Evolutionary conservation across 2,888 invertebrate species (phyloP).

Genomic region (Drosophila lacicola): DNA sequence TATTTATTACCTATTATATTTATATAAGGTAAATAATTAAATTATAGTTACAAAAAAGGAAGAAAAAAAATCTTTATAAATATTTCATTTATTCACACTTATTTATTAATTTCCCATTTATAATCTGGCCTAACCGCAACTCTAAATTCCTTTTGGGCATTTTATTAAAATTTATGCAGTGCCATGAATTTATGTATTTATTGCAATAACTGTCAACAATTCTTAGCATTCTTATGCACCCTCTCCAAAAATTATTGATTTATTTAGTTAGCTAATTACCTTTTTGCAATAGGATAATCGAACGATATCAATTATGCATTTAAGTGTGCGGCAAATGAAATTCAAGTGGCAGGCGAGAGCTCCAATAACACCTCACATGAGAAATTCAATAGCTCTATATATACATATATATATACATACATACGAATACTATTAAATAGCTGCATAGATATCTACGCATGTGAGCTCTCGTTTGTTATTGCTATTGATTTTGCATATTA

Average conservation of each 20-base stretch:
- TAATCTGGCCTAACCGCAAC: background rate
- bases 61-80: background rate
- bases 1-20: conserved; percentile 41
- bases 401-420: background rate
- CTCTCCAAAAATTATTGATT: conserved; percentile 36
- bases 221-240: conserved; percentile 3
- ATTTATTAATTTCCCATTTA: background rate
- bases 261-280: conserved; percentile 57
- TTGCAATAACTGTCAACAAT: conserved; percentile 5
- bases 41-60: background rate
- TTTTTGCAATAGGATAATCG: conserved; percentile 45
- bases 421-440: background rate
- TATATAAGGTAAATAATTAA: conserved; percentile 22
- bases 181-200: conserved; percentile 6
- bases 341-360: background rate
- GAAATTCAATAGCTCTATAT: conserved; percentile 11
- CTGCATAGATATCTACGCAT: background rate
- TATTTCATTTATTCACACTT: conserved; percentile 9
- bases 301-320: conserved; percentile 35
- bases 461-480: conserved; percentile 3
- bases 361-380: conserved; percentile 18
- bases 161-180: conserved; percentile 5
- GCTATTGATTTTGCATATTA: conserved; percentile 67
- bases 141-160: conserved; percentile 1
- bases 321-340: conserved; percentile 19